Evolutionary conservation across 2,888 invertebrate genomes (phyloP).

Genomic region (Erebia palarica): DNA sequence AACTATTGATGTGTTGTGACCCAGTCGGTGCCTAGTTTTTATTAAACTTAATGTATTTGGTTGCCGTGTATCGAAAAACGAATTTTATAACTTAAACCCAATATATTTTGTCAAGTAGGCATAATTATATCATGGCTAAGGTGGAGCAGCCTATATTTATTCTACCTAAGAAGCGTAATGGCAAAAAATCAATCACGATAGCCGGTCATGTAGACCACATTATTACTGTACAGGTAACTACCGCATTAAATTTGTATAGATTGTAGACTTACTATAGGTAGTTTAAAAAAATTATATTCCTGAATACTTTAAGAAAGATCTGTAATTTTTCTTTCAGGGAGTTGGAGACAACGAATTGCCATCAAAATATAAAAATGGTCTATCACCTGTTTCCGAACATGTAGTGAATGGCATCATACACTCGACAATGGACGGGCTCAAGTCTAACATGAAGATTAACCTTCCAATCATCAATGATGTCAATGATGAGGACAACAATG

Average conservation of each 20-base stretch:
- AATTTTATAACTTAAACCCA: conserved; percentile 2
- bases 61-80: background rate
- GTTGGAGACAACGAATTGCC: conserved; percentile 71
- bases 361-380: conserved; percentile 68
- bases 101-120: background rate
- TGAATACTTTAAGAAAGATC: no score
- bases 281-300: no score
- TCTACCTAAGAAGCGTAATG: conserved; percentile 83
- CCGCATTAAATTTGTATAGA: background rate
- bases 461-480: conserved; percentile 75
- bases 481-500: conserved; percentile 76
- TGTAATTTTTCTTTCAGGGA: conserved; percentile 51
- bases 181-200: conserved; percentile 76
- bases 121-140: conserved; percentile 62
- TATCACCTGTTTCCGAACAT: conserved; percentile 76
- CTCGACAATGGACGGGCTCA: conserved; percentile 74
- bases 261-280: background rate
- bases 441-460: conserved; percentile 76
- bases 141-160: conserved; percentile 82
- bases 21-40: no score
- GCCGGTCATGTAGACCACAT: conserved; percentile 84
- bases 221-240: conserved; percentile 81
- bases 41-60: no score
- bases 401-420: conserved; percentile 72
- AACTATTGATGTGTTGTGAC: no score